Percentiles rank a stretch among this genome's conserved stretches.
Conservation (phyloP, 2,888 invertebrate genomes). For the Chelonus formosanus region DNA sequence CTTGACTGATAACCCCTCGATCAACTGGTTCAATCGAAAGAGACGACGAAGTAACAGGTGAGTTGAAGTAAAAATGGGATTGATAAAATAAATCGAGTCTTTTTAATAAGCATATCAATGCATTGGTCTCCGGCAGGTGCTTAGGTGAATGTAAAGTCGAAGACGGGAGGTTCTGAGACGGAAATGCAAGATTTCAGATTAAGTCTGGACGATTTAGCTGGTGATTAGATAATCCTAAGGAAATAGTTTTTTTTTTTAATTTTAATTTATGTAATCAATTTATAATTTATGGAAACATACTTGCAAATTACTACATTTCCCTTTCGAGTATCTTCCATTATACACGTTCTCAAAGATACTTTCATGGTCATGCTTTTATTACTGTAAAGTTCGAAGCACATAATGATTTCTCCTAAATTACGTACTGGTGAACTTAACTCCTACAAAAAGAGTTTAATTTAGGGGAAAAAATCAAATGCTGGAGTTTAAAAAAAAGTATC, state of each 20-base stretch:
- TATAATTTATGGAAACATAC: constrained; percentile 59
- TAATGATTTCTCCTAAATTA: constrained; percentile 74
- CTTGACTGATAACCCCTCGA: constrained; percentile 76
- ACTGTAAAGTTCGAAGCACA: constrained; percentile 73
- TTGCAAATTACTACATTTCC: constrained; percentile 71
- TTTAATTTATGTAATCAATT: constrained; percentile 14
- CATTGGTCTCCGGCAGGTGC: constrained; percentile 71
- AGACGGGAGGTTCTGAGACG: constrained; percentile 76
- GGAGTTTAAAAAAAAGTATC: background rate
- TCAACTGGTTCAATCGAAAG: constrained; percentile 70
- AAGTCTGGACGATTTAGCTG: constrained; percentile 69
- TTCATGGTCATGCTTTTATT: constrained; percentile 77
- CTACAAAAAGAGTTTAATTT: constrained; percentile 44
- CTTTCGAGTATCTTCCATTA: constrained; percentile 78
- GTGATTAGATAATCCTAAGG: constrained; percentile 74
- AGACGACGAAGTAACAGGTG: constrained; percentile 71
- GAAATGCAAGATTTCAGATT: constrained; percentile 68
- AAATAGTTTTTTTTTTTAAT: background rate
- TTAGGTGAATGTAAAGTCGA: constrained; percentile 75
- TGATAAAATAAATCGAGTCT: constrained; percentile 76
- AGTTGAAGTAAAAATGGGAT: constrained; percentile 75
- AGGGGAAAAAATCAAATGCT: background rate
- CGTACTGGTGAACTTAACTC: constrained; percentile 77
- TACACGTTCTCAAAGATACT: constrained; percentile 74
- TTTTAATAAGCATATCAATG: constrained; percentile 78